Percentiles rank a stretch among this genome's conserved stretches.
phyloP scores from a whole-genome alignment of 2,888 invertebrate species.

The Eupeodes luniger region DNA sequence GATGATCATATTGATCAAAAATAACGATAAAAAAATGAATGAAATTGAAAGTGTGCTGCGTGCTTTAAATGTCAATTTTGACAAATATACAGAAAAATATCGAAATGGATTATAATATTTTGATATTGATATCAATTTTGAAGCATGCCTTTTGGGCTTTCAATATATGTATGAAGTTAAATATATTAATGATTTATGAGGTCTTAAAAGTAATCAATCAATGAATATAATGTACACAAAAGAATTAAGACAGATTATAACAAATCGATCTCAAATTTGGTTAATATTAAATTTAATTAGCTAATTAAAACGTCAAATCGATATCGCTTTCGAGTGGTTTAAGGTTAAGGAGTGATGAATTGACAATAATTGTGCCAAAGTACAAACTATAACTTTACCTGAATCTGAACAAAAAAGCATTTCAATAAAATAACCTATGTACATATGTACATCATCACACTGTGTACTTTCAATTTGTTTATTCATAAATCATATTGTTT shows the following conservation, averaged over 20 bases:
- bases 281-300: not conserved
- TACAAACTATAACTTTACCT: too few species aligned
- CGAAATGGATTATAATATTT: too few species aligned
- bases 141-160: too few species aligned
- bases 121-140: too few species aligned
- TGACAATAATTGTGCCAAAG: not conserved
- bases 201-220: not conserved
- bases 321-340: not conserved
- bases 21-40: not conserved
- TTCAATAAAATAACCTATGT: too few species aligned
- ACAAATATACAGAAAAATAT: too few species aligned
- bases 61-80: not conserved
- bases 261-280: not conserved
- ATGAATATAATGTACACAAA: not conserved
- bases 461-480: too few species aligned
- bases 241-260: not conserved
- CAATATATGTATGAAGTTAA: not conserved
- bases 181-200: not conserved
- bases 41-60: slow-evolving; percentile 8
- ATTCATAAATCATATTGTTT: not conserved
- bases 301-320: slow-evolving; percentile 1
- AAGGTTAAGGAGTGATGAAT: not conserved
- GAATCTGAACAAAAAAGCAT: too few species aligned
- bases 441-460: too few species aligned
- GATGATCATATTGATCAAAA: not conserved